Base-by-base conservation (phyloP, 2,888 invertebrate species). In the Perizoma flavofasciatum region DNA sequence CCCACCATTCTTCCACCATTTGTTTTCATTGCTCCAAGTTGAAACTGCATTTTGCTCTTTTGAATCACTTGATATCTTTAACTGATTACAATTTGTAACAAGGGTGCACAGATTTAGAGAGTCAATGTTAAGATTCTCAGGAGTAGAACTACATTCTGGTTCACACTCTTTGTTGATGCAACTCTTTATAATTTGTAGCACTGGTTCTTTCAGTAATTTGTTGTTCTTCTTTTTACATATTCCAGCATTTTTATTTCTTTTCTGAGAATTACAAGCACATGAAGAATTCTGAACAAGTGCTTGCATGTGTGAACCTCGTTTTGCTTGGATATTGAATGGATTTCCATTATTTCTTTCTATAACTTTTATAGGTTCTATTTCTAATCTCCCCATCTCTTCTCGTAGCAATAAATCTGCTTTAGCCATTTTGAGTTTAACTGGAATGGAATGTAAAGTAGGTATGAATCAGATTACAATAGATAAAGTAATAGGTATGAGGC, bases 191-290 rank as follows among this genome's bases (percentile, higher is more conserved):
- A 93, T 83, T 74, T 93, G 93, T 65, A 94, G 78, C 50, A 93
- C 85, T 40, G 94, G 94, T 69, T 94, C 93, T 67, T 91, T 93
- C 39, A 94, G 76, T 61, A 94, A 79, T 81, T 91, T 93, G 66
- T 81, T 86, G 59, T 75, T 79, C 75, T 86, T 89, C 69, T 84
- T 88, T 81, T 92, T 89, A 65, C 72, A 75, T 57, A 87, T 84
- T 55, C 79, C 72, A 63, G 75, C 52, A 58, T 73, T 78, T 69
- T 73, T 78, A 45, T 69, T 74, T 66, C 76, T 82, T 68, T 79
- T 87, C 61, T 75, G 75, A 32, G 65, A 65, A 40, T 69, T 65
- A 72, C 90, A 91, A 40, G 77, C 66, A 72, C 89, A 91, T 76
- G 81, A 45, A 49, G 41, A 62, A 54, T 74, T 77, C 59, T 74